These are phyloP conservation scores for Pachyseris speciosa DNA, from an alignment of 64 coral and sea anemone genomes.

Conservation along the genomic window DNA sequence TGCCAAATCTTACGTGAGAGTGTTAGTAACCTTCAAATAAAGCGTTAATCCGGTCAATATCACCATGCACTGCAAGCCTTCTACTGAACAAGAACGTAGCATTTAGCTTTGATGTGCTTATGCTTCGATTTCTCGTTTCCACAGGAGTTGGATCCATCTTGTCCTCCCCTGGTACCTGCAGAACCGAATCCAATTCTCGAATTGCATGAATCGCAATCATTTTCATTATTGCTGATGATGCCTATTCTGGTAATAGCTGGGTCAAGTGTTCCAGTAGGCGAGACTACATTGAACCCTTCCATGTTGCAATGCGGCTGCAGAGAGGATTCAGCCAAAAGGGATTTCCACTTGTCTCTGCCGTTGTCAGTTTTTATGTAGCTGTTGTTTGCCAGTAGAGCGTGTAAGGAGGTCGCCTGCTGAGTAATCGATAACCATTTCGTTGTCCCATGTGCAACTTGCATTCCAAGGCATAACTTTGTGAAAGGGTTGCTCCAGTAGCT, in stretches of 20 bases:
- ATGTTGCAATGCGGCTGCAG: conserved; percentile 41
- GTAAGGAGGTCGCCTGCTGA: neutral
- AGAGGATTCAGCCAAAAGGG: neutral
- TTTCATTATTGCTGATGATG: conserved; percentile 11
- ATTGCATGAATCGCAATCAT: conserved; percentile 13
- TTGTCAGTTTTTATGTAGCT: neutral
- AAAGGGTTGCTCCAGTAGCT: conserved; percentile 22
- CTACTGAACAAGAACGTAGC: conserved; percentile 12
- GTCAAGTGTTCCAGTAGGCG: neutral
- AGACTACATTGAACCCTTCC: conserved; percentile 40
- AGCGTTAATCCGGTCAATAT: too few species aligned
- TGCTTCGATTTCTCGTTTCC: neutral
- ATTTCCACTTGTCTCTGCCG: conserved; percentile 30
- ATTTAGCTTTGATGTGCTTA: conserved; percentile 12
- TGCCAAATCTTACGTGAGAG: too few species aligned
- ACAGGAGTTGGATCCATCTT: conserved; percentile 1
- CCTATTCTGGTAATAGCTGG: conserved; percentile 28
- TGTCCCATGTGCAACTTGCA: neutral
- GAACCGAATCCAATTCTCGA: conserved; percentile 43
- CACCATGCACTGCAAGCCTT: too few species aligned
- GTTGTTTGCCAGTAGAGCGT: conserved; percentile 7
- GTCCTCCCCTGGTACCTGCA: neutral
- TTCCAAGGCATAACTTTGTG: conserved; percentile 38
- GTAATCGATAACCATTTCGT: conserved; percentile 15
- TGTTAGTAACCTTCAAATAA: too few species aligned